A percentile compares a stretch with the other conserved stretches of the same genome.
Conservation (phyloP, 2,113 vertebrate genomes). For the Festucalex cinctus region DNA sequence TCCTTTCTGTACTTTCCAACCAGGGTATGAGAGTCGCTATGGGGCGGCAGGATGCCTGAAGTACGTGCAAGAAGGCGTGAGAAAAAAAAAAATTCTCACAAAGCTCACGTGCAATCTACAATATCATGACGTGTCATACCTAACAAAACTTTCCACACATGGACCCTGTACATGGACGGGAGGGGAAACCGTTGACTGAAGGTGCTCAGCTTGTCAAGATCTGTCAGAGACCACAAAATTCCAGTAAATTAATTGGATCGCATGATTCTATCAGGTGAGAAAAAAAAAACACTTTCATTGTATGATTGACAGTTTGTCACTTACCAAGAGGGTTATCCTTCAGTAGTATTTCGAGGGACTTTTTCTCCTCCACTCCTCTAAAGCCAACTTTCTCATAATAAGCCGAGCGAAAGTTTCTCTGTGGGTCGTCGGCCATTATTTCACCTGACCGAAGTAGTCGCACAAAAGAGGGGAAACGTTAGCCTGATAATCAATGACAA, state of each 20-base stretch:
- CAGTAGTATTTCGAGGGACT: constrained; percentile 91
- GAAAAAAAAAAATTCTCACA: too few relatives aligned
- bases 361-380: constrained; percentile 97
- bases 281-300: too few relatives aligned
- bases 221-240: constrained; percentile 60
- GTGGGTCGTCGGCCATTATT: constrained; percentile 89
- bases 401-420: constrained; percentile 94
- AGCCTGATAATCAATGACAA: neutral
- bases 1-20: constrained; percentile 83
- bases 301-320: neutral
- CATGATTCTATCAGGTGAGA: too few relatives aligned
- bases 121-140: constrained; percentile 72
- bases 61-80: neutral
- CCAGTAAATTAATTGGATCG: neutral
- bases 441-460: constrained; percentile 31
- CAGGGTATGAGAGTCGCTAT: constrained; percentile 85
- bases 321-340: constrained; percentile 91
- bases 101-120: neutral
- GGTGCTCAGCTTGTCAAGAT: constrained; percentile 94
- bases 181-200: constrained; percentile 97
- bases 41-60: constrained; percentile 88
- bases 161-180: constrained; percentile 92
- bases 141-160: constrained; percentile 95
- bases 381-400: constrained; percentile 99
- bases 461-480: neutral